These are phyloP conservation scores for Intellagama lesueurii DNA, from an alignment of 2,797 vertebrate species.

Conservation along the genomic window DNA sequence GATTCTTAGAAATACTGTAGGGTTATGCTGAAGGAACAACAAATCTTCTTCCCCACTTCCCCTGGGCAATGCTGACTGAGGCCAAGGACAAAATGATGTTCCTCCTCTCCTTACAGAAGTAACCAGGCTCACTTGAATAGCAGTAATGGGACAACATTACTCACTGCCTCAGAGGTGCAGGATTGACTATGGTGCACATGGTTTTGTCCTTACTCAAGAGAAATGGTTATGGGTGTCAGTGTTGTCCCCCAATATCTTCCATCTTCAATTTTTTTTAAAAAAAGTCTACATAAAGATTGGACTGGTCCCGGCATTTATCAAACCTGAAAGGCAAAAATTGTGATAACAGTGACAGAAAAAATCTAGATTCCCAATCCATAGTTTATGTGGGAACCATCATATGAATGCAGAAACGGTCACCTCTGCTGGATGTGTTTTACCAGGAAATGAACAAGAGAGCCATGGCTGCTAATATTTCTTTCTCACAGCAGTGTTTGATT, in stretches of 20 bases:
- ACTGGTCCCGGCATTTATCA: too few relatives aligned
- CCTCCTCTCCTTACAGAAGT: too few relatives aligned
- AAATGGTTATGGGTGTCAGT: too few relatives aligned
- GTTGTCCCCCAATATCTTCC: too few relatives aligned
- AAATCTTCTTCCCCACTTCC: neutral
- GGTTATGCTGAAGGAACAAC: neutral
- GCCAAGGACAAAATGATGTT: too few relatives aligned
- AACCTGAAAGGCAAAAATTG: neutral
- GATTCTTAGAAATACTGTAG: neutral
- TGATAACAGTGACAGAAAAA: neutral
- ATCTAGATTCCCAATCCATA: neutral
- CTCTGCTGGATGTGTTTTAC: neutral
- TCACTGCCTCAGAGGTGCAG: too few relatives aligned
- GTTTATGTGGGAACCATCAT: neutral
- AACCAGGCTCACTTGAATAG: too few relatives aligned
- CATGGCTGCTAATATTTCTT: neutral
- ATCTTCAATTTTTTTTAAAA: too few relatives aligned
- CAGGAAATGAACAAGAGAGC: neutral
- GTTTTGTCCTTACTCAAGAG: too few relatives aligned
- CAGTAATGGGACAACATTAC: too few relatives aligned
- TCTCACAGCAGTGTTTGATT: neutral
- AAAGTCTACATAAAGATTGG: too few relatives aligned
- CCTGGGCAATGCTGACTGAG: neutral
- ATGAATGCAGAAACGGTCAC: neutral
- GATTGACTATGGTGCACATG: too few relatives aligned